A percentile compares a stretch with the other conserved stretches of the same genome.
Evolutionary conservation across 1,140 invertebrate genomes (phyloP).

Genomic region (Eumaeus atala): DNA sequence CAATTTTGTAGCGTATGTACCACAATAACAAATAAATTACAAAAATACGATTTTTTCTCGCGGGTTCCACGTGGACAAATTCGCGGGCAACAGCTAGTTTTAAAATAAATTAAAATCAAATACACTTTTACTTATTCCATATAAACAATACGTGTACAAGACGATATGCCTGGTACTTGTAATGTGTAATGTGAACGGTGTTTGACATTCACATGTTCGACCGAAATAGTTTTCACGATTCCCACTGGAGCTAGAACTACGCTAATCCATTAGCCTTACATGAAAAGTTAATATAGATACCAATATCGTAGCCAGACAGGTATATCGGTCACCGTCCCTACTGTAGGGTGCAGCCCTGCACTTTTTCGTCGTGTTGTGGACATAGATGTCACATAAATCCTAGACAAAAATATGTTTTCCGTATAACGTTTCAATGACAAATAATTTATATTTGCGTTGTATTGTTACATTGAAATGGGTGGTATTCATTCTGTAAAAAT

Average conservation of each 20-base stretch:
- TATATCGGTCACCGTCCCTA: constrained; percentile 31
- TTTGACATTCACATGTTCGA: constrained; percentile 6
- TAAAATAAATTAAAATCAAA: too few species aligned
- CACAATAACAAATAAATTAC: too few species aligned
- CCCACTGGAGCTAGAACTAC: constrained; percentile 29
- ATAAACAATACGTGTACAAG: too few species aligned
- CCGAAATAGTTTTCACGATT: constrained; percentile 14
- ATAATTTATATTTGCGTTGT: too few species aligned
- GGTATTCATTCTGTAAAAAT: too few species aligned
- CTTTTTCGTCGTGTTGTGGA: constrained; percentile 23
- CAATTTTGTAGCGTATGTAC: too few species aligned
- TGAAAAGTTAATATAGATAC: constrained; percentile 60
- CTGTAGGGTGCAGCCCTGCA: constrained; percentile 39
- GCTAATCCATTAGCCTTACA: constrained; percentile 63
- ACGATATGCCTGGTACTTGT: too few species aligned
- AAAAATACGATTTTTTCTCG: too few species aligned
- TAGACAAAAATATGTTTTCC: background rate
- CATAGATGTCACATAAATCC: constrained; percentile 16
- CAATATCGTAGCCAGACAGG: constrained; percentile 52
- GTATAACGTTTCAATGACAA: background rate
- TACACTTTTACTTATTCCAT: too few species aligned
- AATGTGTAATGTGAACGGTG: background rate
- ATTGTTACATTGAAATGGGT: too few species aligned
- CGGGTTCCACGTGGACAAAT: too few species aligned
- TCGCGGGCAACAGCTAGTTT: too few species aligned